These are phyloP conservation scores for Xiphophorus hellerii DNA, from an alignment of 2,113 vertebrate species.

Conservation along the genomic window DNA sequence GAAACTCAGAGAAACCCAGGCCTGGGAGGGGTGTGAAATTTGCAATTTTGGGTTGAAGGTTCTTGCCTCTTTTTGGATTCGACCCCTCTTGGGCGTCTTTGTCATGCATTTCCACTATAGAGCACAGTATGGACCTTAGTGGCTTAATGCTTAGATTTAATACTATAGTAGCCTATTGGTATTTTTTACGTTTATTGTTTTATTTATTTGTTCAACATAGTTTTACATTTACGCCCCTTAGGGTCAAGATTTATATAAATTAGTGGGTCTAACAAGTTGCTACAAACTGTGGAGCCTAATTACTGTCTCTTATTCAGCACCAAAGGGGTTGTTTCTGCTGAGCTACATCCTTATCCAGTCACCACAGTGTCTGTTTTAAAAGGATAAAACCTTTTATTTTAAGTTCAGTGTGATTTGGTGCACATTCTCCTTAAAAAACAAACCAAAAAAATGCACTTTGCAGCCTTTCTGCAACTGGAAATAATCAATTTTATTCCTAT, in stretches of 20 bases:
- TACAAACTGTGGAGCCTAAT: conserved; percentile 11
- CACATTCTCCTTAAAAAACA: background rate
- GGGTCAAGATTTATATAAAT: conserved; percentile 21
- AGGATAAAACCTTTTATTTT: conserved; percentile 1
- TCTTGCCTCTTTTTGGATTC: conserved; percentile 16
- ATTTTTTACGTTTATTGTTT: background rate
- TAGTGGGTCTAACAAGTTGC: conserved; percentile 23
- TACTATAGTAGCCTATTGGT: background rate
- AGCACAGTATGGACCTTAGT: background rate
- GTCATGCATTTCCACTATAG: background rate
- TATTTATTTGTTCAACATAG: conserved; percentile 2
- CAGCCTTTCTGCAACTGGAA: background rate
- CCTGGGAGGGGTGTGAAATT: conserved; percentile 64
- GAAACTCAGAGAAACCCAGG: conserved; percentile 27
- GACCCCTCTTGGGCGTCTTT: conserved; percentile 8
- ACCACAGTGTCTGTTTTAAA: conserved; percentile 1
- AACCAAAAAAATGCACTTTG: background rate
- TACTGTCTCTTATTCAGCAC: conserved; percentile 18
- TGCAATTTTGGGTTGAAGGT: conserved; percentile 48
- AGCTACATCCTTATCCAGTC: background rate
- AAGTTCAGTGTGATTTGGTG: background rate
- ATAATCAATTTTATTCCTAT: background rate
- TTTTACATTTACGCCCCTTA: conserved; percentile 9
- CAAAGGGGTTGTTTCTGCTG: conserved; percentile 8
- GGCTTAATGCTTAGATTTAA: background rate